These are phyloP conservation scores for Macrobrachium rosenbergii DNA, from an alignment of 1,140 invertebrate species.

Conservation along the genomic window DNA sequence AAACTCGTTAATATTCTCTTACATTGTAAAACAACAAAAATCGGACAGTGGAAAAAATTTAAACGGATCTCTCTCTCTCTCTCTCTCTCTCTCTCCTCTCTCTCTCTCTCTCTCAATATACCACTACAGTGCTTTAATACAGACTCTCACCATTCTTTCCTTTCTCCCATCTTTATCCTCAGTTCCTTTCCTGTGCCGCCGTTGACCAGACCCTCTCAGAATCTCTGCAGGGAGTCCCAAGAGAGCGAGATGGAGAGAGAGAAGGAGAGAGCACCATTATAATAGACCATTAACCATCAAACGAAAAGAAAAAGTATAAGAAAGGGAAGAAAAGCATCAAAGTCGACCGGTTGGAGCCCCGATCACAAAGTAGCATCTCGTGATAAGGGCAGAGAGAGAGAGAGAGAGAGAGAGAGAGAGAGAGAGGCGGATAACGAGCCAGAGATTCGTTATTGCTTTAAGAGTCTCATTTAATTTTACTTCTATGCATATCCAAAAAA, in stretches of 20 bases:
- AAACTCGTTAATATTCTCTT: too few relatives aligned
- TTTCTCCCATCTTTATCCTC: background rate
- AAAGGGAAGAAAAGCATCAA: background rate
- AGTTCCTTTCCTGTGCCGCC: background rate
- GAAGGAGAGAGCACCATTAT: background rate
- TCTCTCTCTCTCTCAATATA: background rate
- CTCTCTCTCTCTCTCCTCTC: background rate
- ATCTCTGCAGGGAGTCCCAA: background rate
- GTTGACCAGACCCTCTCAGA: too few relatives aligned
- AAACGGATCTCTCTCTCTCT: background rate
- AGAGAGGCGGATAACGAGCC: background rate
- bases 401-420: background rate
- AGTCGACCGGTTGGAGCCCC: too few relatives aligned
- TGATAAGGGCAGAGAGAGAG: background rate
- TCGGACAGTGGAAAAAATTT: too few relatives aligned
- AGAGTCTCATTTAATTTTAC: too few relatives aligned
- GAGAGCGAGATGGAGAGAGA: conserved; percentile 7
- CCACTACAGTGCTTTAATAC: background rate
- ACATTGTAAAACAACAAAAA: too few relatives aligned
- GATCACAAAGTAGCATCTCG: background rate
- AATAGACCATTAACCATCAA: background rate
- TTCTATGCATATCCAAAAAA: too few relatives aligned
- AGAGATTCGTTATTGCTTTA: too few relatives aligned
- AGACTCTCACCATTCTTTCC: background rate
- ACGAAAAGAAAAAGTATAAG: background rate